These are phyloP conservation scores for Cichladusa arquata DNA, from an alignment of 2,113 vertebrate species.

Conservation along the genomic window DNA sequence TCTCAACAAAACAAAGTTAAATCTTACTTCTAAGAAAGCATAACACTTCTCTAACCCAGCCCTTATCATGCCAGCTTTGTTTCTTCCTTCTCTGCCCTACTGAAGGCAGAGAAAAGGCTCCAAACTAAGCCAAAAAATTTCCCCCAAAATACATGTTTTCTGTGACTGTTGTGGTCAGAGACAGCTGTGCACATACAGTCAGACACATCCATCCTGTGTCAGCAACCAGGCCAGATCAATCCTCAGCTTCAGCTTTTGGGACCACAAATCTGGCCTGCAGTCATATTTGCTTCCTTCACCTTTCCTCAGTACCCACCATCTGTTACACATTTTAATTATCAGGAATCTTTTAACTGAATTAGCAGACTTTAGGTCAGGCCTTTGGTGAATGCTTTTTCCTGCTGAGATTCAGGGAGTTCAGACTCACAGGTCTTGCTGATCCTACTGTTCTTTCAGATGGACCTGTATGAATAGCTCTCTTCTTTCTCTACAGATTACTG, in stretches of 20 bases:
- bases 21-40: background rate
- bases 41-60: background rate
- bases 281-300: background rate
- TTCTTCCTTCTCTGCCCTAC: background rate
- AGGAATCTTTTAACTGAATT: background rate
- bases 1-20: background rate
- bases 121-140: background rate
- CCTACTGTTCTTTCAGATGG: background rate
- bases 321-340: conserved; percentile 12
- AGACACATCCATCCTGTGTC: background rate
- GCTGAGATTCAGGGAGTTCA: background rate
- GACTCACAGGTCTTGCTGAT: background rate
- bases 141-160: fast-evolving
- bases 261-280: background rate
- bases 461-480: background rate
- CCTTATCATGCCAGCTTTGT: background rate
- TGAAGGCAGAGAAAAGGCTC: background rate
- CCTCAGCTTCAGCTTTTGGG: background rate
- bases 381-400: background rate
- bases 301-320: background rate
- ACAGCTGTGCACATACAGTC: background rate
- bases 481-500: background rate
- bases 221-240: background rate
- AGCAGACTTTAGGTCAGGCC: background rate
- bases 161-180: background rate